A percentile compares a stretch with the other conserved stretches of the same genome.
Conservation (phyloP, 2,797 vertebrate genomes). For the Clarias platycephalus region DNA sequence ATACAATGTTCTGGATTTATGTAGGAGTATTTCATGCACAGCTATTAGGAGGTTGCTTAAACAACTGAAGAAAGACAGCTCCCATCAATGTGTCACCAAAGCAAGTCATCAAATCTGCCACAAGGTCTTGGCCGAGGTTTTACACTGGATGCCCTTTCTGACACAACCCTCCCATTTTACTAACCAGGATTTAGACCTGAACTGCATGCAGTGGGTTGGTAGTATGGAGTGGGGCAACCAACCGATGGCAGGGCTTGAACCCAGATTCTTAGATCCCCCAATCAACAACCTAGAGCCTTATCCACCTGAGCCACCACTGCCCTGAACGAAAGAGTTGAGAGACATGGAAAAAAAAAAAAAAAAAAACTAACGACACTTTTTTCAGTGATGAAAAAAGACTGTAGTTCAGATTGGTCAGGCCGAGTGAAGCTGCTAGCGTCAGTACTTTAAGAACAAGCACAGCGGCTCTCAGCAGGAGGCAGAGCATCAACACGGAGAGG, state of each 20-base stretch:
- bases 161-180: too few relatives aligned
- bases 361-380: background rate
- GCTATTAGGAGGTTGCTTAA: background rate
- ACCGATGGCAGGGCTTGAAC: too few relatives aligned
- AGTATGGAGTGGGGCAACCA: too few relatives aligned
- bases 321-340: background rate
- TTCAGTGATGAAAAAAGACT: background rate
- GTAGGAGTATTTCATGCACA: background rate
- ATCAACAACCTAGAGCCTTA: too few relatives aligned
- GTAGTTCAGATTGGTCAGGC: background rate
- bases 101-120: too few relatives aligned
- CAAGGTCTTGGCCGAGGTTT: too few relatives aligned
- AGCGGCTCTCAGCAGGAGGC: background rate
- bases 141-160: too few relatives aligned
- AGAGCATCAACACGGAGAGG: background rate
- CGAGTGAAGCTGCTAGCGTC: constrained; percentile 11
- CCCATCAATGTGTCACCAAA: too few relatives aligned
- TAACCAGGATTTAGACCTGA: too few relatives aligned
- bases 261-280: too few relatives aligned
- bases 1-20: background rate
- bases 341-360: background rate
- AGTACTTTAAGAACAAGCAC: constrained; percentile 7
- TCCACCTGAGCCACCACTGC: too few relatives aligned
- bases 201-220: too few relatives aligned
- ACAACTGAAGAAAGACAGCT: background rate